A percentile compares a stretch with the other conserved stretches of the same genome.
These are phyloP conservation scores for Rhodinocichla rosea DNA, from an alignment of 2,113 vertebrate genomes.

Conservation along the genomic window DNA sequence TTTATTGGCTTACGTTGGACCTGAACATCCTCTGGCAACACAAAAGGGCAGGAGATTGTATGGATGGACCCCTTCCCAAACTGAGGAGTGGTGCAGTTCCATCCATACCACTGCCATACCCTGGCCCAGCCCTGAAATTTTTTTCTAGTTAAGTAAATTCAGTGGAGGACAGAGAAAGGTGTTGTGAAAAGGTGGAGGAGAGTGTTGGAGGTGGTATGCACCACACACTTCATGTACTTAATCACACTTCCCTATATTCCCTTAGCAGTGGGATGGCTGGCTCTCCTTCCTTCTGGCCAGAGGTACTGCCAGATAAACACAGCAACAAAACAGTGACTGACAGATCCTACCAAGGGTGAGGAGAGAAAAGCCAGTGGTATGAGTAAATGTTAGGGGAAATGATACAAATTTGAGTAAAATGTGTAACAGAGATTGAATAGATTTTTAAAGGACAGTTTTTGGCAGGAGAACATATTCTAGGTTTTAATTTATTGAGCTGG, in stretches of 20 bases:
- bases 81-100: neutral
- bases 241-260: neutral
- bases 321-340: neutral
- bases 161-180: neutral
- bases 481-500: neutral
- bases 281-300: neutral
- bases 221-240: no score
- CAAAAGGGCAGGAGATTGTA: neutral
- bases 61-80: neutral
- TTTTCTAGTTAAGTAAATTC: neutral
- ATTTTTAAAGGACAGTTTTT: neutral
- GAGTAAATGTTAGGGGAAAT: neutral
- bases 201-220: neutral
- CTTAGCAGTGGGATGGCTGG: neutral
- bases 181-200: neutral
- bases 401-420: neutral
- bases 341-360: neutral
- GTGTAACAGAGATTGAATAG: neutral
- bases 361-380: neutral
- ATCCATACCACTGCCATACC: neutral
- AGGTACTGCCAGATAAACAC: neutral
- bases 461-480: neutral
- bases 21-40: neutral
- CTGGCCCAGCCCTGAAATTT: neutral
- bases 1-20: neutral